Evolutionary conservation across 64 coral and sea anemone species (phyloP), one percentile per base, ranked within the genome.

Genomic region (Pocillopora verrucosa): DNA sequence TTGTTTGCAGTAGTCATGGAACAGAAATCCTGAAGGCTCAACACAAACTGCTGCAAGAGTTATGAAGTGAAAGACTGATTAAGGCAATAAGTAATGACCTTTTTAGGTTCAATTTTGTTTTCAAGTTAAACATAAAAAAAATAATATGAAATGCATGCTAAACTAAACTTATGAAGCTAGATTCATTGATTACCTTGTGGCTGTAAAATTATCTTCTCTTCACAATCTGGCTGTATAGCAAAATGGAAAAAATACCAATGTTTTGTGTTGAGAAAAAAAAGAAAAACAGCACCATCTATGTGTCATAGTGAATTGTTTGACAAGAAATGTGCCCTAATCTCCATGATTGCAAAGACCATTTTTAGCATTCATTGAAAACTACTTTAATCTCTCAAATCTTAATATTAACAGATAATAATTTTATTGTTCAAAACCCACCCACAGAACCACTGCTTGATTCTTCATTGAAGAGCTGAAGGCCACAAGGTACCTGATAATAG

Each of bases 391-490:
- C 3, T 7, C 41, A 51, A 7, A 4, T 51, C 7, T 22, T 88
- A 3, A 82, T 67, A 11, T 13, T 90, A 3, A 37, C 45, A 58
- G 19, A 45, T 20, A 15, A 91, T 73, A 51, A 51, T 4, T 0
- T 51, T 7, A 82, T 22, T 76, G 68, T 78, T 58, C 10, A 85
- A 38, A 16, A 76, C 96, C 72, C 76, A 98, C 96, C 96, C 96
- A 98, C 10, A 98, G 34, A 16, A 34, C 22, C 61, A 87, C 16
- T 30, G 93, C 96, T 72, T 92, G 81, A 16, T 72, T 86, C 35
- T 51, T 87, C 96, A 98, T 94, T 70, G 93, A 78, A 35, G 59
- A 67, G 83, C 93, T 94, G 36, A 98, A 98, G 36, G 89, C 93
- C 34, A 98, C 77, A 78, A 98, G 63, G 76, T 84, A 94, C 76